These are phyloP conservation scores for Drosophila multiciliata DNA, from an alignment of 2,888 invertebrate genomes.

Conservation along the genomic window DNA sequence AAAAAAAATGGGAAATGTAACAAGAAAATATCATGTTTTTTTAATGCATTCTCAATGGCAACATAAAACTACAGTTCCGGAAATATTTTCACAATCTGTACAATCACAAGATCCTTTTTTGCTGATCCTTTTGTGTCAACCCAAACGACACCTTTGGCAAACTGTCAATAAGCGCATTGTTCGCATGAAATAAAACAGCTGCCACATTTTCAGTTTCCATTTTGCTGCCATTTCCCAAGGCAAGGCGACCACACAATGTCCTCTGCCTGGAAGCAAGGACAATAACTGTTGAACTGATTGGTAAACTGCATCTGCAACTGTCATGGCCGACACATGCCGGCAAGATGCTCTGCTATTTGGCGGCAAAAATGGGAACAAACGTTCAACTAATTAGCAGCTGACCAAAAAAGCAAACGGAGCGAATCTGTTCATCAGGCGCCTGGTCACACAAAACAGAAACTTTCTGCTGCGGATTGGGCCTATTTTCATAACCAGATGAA, in stretches of 20 bases:
- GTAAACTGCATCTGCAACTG: slow-evolving; percentile 68
- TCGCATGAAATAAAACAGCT: slow-evolving; percentile 66
- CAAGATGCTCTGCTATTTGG: slow-evolving; percentile 73
- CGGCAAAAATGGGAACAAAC: slow-evolving; percentile 51
- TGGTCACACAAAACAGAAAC: slow-evolving; percentile 31
- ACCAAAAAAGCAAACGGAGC: slow-evolving; percentile 44
- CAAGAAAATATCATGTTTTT: background rate
- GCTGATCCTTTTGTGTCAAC: slow-evolving; percentile 43
- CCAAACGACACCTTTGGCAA: slow-evolving; percentile 68
- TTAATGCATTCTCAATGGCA: slow-evolving; percentile 4
- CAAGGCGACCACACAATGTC: slow-evolving; percentile 57
- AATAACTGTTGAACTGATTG: slow-evolving; percentile 63
- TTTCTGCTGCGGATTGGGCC: slow-evolving; percentile 49
- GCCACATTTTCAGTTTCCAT: slow-evolving; percentile 42
- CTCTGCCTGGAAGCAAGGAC: slow-evolving; percentile 16
- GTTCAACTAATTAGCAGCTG: slow-evolving; percentile 59
- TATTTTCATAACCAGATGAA: slow-evolving; percentile 60
- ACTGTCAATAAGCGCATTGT: slow-evolving; percentile 78
- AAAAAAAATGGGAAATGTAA: background rate
- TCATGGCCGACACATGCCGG: slow-evolving; percentile 71
- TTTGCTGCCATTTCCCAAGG: slow-evolving; percentile 44
- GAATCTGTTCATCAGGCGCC: slow-evolving; percentile 20
- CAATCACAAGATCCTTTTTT: slow-evolving; percentile 39
- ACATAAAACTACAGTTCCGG: slow-evolving; percentile 42
- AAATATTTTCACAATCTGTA: slow-evolving; percentile 39